Evolutionary conservation across 2,888 invertebrate species (phyloP), one percentile per base, ranked within the genome.

Genomic region (Eilema griseolum): DNA sequence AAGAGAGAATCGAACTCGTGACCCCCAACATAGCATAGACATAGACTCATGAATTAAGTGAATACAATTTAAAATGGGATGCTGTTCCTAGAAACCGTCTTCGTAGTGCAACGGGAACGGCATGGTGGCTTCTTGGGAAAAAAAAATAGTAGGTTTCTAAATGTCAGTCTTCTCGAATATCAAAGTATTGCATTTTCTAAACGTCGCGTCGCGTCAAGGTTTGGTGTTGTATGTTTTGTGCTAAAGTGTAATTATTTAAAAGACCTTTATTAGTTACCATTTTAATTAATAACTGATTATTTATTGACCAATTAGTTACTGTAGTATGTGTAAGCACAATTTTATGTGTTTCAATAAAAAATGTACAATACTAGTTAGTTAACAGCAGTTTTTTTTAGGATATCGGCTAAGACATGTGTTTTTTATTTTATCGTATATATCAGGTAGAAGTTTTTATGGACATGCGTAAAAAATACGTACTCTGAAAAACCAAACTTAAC

Each of bases 301-400:
- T 66, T 41, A 41, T 1, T 1, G 11, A 12, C 12, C 1, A 41
- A 4, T 16, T 46, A 7, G 20, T 0, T 20, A 52, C 11, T 61
- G 16, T 52, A 61, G 24, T 62, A 37, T 67, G 56, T 56, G n/a
- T 11, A 24, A 62, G 23, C 14, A 60, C 41, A 69, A 56, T 64
- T 26, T 28, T 61, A 24, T 60, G 14, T 37, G 28, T 60, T 69
- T 56, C 31, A 16, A 1, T 26, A 41, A 63, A 69, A 69, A 60
- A 64, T 12, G 20, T 23, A 41, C n/a, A 63, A 59, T 64, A n/a
- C 14, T 41, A 26, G 28, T 68, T 57, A 57, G 26, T 63, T 63
- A 57, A 57, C 56, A 64, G 14, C 24, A 63, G 1, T 14, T 64
- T 64, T 64, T 37, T 64, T 64, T 46, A 52, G 46, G 5, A 20